Conservation (phyloP, 2,888 invertebrate genomes). For the Lithophane semibrunnea region DNA sequence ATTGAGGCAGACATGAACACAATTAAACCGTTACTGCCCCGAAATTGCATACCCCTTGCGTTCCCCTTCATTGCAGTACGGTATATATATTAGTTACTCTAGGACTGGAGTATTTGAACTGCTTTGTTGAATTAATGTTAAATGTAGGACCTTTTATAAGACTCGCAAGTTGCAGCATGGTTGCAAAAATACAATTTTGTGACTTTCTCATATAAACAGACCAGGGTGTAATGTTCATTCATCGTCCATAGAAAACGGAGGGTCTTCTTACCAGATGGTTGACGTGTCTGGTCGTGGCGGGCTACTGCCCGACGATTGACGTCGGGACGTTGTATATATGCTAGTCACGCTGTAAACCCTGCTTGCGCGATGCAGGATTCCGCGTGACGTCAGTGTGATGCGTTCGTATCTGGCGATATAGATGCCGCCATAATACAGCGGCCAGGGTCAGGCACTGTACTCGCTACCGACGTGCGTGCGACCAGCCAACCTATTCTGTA, state of each 20-base stretch:
- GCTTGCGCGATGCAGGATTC: too few species aligned
- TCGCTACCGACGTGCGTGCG: too few species aligned
- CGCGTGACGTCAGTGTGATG: too few species aligned
- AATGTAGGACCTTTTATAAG: background rate
- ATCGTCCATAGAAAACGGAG: background rate
- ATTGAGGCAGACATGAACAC: constrained; percentile 76
- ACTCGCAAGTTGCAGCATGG: too few species aligned
- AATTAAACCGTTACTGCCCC: constrained; percentile 76
- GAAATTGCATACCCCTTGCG: constrained; percentile 65
- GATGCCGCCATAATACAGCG: too few species aligned
- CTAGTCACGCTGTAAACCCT: too few species aligned
- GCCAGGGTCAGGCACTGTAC: too few species aligned
- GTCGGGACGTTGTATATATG: background rate
- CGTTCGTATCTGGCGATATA: too few species aligned
- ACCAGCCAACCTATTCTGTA: too few species aligned
- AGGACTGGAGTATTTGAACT: constrained; percentile 10
- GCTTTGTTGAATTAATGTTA: background rate
- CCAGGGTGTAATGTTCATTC: background rate
- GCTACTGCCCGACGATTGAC: background rate
- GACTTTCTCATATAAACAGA: too few species aligned
- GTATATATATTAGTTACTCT: constrained; percentile 20
- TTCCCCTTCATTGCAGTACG: constrained; percentile 52
- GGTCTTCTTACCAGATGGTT: background rate
- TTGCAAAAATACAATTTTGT: background rate
- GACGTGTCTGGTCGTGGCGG: background rate